Evolutionary conservation across 2,888 invertebrate genomes (phyloP), one percentile per base, ranked within the genome.

Genomic region (Scaptomyza tumidula): DNA sequence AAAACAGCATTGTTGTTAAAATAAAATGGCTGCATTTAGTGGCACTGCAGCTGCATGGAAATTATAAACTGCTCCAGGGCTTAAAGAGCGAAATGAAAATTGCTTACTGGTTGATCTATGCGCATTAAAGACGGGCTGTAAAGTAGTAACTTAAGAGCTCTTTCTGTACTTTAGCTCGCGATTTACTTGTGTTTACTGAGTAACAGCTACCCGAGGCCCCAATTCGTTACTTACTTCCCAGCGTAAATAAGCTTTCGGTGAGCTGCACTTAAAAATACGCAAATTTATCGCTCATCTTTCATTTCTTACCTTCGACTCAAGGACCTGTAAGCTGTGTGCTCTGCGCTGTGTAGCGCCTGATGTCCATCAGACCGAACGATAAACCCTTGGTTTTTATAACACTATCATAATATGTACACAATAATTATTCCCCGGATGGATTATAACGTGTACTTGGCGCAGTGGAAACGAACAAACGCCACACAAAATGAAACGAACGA

Each of bases 341-440:
- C 29, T 27, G n/a, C 9, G 13, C 19, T 19, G n/a, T 49, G 16
- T 9, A 41, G 50, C 50, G 54, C 50, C 62, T 59, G 67, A 54
- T 65, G 74, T 72, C 77, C 84, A 74, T 85, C 71, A 62, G 58
- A 63, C 57, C 74, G 70, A 39, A 44, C 86, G 63, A 87, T 82
- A 79, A 84, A 88, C 77, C 75, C 80, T 75, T 73, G 73, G 73
- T 71, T 75, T 70, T 83, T 66, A 62, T 72, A 63, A 75, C 63
- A 68, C 83, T 88, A 71, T 88, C 86, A 86, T 88, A 85, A 88
- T 85, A 78, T 86, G 85, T 86, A 86, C 89, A 86, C 87, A 86
- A 88, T 86, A 84, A 86, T 86, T 86, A 86, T 88, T 84, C 84
- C 85, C 87, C 73, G 69, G 85, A 80, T 86, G 85, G 89, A 88